phyloP scores from a whole-genome alignment of 2,888 invertebrate species.

The Malthinus seriepunctatus region DNA sequence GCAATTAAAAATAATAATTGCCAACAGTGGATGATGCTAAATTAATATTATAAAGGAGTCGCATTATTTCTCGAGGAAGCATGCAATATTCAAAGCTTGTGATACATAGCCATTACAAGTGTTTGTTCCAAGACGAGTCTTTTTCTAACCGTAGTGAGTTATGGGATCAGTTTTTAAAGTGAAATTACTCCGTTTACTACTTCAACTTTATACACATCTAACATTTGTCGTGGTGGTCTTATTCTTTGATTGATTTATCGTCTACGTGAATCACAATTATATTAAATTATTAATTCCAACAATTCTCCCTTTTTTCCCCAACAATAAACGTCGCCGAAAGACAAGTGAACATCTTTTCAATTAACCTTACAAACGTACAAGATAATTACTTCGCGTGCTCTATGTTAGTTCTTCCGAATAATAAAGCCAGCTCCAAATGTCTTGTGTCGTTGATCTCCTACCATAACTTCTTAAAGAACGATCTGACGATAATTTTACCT shows the following conservation, averaged over 20 bases:
- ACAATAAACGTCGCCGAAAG: background rate
- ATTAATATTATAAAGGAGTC: too few relatives aligned
- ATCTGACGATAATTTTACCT: too few relatives aligned
- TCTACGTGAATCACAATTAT: constrained; percentile 19
- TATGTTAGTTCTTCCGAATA: too few relatives aligned
- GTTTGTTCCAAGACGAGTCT: constrained; percentile 30
- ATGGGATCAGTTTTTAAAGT: constrained; percentile 32
- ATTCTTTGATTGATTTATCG: constrained; percentile 25
- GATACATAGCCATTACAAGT: constrained; percentile 33
- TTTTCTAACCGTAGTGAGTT: constrained; percentile 30
- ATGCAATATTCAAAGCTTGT: constrained; percentile 25
- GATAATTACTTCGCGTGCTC: too few relatives aligned
- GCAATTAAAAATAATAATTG: too few relatives aligned
- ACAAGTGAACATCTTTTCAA: too few relatives aligned
- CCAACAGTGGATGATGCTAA: too few relatives aligned
- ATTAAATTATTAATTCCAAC: constrained; percentile 9
- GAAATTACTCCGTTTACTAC: constrained; percentile 28
- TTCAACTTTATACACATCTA: constrained; percentile 19
- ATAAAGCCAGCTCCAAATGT: too few relatives aligned
- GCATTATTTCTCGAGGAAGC: background rate
- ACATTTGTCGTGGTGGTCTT: constrained; percentile 25
- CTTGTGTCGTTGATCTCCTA: too few relatives aligned
- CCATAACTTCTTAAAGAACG: too few relatives aligned
- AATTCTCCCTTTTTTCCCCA: background rate
- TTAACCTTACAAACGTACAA: too few relatives aligned